Percentiles rank a stretch among this genome's conserved stretches.
phyloP scores from a whole-genome alignment of 2,113 vertebrate species.

The Phaetusa simplex region DNA sequence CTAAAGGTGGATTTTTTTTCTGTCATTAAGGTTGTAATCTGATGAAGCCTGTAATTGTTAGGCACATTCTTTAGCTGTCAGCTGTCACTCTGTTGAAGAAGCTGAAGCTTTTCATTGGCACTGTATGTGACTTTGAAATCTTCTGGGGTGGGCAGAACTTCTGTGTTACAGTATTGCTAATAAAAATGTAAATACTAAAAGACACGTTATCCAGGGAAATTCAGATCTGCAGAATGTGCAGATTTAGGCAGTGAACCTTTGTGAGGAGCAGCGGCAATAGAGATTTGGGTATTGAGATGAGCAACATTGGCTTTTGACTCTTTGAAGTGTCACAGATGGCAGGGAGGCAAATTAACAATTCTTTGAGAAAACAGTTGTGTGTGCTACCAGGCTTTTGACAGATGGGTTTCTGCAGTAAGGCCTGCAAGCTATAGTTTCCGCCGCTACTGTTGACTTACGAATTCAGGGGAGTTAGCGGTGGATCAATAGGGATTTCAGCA shows the following conservation, averaged over 20 bases:
- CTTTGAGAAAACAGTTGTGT: constrained; percentile 1
- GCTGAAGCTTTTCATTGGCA: background rate
- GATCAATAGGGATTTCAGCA: constrained; percentile 26
- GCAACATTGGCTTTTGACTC: background rate
- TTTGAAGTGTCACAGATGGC: background rate
- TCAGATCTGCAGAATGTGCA: background rate
- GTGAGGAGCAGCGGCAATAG: background rate
- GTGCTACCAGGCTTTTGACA: background rate
- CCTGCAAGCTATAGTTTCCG: background rate
- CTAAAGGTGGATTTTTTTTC: background rate
- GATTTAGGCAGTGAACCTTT: background rate
- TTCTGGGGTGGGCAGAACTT: background rate
- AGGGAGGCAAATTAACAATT: background rate
- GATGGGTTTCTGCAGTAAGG: background rate
- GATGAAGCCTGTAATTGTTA: background rate
- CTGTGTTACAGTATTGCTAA: background rate
- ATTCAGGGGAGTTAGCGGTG: background rate
- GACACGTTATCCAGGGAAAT: background rate
- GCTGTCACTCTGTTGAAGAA: background rate
- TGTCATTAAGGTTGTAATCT: background rate
- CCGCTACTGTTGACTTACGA: constrained; percentile 9
- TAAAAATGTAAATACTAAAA: background rate
- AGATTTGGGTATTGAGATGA: background rate
- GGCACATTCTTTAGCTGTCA: background rate
- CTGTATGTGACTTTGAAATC: background rate